Conservation (phyloP, 1,140 invertebrate genomes). For the Drosophila seguyi region DNA sequence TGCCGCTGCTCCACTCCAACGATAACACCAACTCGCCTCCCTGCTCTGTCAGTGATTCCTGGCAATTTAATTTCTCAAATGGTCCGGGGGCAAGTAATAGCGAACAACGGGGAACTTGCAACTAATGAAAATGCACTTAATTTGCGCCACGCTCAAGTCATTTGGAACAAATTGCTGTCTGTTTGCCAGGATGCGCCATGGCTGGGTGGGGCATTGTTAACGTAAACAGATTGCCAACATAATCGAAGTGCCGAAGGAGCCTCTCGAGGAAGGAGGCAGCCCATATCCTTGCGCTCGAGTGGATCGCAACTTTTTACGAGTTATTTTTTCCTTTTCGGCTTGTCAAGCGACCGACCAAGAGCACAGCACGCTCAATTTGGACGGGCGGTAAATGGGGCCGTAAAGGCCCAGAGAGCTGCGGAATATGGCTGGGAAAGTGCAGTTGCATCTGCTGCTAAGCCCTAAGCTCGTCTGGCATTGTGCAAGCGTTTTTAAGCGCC, state of each 20-base stretch:
- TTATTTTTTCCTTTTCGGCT: constrained; percentile 17
- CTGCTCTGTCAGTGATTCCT: constrained; percentile 4
- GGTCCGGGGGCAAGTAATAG: constrained; percentile 36
- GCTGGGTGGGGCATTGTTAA: constrained; percentile 35
- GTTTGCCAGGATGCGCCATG: constrained; percentile 1
- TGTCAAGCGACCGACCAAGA: constrained; percentile 34
- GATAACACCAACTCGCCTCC: not conserved
- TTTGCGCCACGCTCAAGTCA: constrained; percentile 58
- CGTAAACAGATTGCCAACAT: constrained; percentile 53
- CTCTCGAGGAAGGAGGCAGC: constrained; percentile 12
- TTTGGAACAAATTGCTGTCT: constrained; percentile 59
- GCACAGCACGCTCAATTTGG: constrained; percentile 42
- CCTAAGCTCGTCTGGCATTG: constrained; percentile 26
- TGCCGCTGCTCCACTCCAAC: not conserved
- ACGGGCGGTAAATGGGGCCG: constrained; percentile 22
- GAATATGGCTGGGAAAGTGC: constrained; percentile 20
- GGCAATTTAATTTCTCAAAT: constrained; percentile 65
- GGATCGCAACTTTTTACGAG: constrained; percentile 23
- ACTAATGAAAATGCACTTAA: constrained; percentile 68
- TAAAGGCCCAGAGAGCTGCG: constrained; percentile 11
- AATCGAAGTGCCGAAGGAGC: constrained; percentile 40
- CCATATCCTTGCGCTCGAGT: constrained; percentile 33
- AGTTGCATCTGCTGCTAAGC: constrained; percentile 30
- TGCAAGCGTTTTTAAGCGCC: constrained; percentile 41
- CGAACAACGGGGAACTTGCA: constrained; percentile 50